phyloP scores from a whole-genome alignment of 2,113 vertebrate species.

The Grantiella picta region DNA sequence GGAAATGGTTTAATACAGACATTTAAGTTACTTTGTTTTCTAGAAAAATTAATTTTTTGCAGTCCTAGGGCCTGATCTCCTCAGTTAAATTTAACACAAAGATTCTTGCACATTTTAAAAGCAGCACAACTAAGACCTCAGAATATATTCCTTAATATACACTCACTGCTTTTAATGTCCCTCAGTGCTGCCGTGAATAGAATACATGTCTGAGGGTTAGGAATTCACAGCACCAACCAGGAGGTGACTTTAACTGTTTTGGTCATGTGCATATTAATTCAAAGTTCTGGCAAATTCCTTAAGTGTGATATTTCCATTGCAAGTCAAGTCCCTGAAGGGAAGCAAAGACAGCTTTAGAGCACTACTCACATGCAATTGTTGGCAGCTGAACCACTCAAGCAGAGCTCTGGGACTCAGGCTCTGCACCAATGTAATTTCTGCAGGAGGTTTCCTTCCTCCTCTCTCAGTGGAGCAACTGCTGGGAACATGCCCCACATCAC shows the following conservation, averaged over 20 bases:
- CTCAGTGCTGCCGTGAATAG: background rate
- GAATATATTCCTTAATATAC: background rate
- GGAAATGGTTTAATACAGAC: background rate
- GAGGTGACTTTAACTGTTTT: background rate
- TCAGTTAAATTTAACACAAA: background rate
- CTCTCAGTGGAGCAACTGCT: background rate
- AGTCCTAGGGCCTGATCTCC: background rate
- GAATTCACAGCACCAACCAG: background rate
- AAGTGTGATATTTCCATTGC: background rate
- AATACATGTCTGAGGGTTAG: background rate
- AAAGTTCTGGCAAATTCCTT: background rate
- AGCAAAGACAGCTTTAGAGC: background rate
- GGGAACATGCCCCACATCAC: background rate
- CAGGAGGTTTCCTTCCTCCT: background rate
- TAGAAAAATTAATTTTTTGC: background rate
- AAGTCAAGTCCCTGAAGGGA: background rate
- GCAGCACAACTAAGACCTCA: background rate
- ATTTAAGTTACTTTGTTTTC: background rate
- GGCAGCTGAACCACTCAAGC: conserved; percentile 8
- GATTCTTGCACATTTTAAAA: background rate
- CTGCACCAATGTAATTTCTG: background rate
- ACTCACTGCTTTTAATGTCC: background rate
- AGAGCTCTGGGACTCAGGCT: background rate
- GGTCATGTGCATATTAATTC: background rate
- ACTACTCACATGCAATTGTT: background rate